These are phyloP conservation scores for Miltochrista miniata DNA, from an alignment of 2,888 invertebrate species.

Conservation along the genomic window DNA sequence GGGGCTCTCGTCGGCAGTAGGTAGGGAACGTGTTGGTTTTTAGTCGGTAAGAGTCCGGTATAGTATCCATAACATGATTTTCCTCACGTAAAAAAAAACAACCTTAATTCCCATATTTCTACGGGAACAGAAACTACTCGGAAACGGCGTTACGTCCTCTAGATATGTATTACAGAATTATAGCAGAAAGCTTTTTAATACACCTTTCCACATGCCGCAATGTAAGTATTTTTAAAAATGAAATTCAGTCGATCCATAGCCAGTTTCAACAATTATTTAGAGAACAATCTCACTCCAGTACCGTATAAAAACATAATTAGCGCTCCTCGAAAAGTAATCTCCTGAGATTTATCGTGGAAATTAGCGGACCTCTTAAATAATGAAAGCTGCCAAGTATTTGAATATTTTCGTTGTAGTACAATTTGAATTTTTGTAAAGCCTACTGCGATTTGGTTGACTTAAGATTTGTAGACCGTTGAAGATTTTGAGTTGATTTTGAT, in stretches of 20 bases:
- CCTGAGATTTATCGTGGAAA: constrained; percentile 48
- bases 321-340: constrained; percentile 47
- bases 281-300: constrained; percentile 33
- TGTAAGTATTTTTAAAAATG: background rate
- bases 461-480: background rate
- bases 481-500: background rate
- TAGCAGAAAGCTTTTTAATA: too few relatives aligned
- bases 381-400: constrained; percentile 31
- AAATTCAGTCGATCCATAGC: background rate
- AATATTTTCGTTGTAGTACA: constrained; percentile 39
- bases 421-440: constrained; percentile 12
- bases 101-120: too few relatives aligned
- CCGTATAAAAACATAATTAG: constrained; percentile 52
- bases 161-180: too few relatives aligned
- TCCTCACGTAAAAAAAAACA: too few relatives aligned
- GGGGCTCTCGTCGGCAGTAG: too few relatives aligned
- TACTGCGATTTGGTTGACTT: background rate
- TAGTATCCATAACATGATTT: too few relatives aligned
- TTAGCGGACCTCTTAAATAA: constrained; percentile 46
- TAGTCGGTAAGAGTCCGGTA: too few relatives aligned
- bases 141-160: too few relatives aligned
- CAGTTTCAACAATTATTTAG: constrained; percentile 28
- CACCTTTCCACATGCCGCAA: too few relatives aligned
- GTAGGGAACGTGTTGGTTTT: too few relatives aligned
- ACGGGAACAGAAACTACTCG: too few relatives aligned